Evolutionary conservation across 1,140 invertebrate species (phyloP).

Genomic region (Potamilus streckersoni): DNA sequence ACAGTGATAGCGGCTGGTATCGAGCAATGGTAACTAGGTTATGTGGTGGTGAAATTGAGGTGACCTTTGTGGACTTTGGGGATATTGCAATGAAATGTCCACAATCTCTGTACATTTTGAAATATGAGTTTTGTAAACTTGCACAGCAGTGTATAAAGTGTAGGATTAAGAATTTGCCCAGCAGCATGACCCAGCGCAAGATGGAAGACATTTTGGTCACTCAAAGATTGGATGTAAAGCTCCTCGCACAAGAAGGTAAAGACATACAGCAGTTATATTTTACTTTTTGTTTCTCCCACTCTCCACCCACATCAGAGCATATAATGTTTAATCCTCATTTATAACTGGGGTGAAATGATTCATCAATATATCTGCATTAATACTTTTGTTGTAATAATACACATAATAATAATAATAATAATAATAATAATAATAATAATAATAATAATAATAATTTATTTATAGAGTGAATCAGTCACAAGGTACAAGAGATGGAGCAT

Average conservation of each 20-base stretch:
- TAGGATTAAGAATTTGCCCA: slow-evolving; percentile 24
- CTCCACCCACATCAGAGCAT: too few relatives aligned
- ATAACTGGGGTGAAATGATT: too few relatives aligned
- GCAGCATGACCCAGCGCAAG: slow-evolving; percentile 2
- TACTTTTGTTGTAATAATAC: too few relatives aligned
- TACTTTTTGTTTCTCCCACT: too few relatives aligned
- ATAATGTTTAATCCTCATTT: too few relatives aligned
- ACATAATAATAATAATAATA: too few relatives aligned
- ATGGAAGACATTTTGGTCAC: slow-evolving; percentile 33
- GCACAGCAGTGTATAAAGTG: slow-evolving; percentile 44
- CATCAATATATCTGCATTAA: too few relatives aligned
- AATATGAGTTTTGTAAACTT: slow-evolving; percentile 13
- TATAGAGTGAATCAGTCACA: too few relatives aligned
- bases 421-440: too few relatives aligned
- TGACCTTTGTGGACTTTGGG: slow-evolving; percentile 85
- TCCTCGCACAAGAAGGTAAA: slow-evolving; percentile 35
- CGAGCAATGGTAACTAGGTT: slow-evolving; percentile 77
- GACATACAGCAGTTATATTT: too few relatives aligned
- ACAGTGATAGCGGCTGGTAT: slow-evolving; percentile 82
- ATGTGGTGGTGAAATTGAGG: slow-evolving; percentile 71
- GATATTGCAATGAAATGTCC: slow-evolving; percentile 22
- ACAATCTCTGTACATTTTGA: slow-evolving; percentile 28
- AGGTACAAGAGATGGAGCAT: too few relatives aligned
- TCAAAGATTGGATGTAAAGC: slow-evolving; percentile 34
- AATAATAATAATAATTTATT: too few relatives aligned